Base-by-base conservation (phyloP, 1,140 invertebrate species). In the Bombus fervidus region DNA sequence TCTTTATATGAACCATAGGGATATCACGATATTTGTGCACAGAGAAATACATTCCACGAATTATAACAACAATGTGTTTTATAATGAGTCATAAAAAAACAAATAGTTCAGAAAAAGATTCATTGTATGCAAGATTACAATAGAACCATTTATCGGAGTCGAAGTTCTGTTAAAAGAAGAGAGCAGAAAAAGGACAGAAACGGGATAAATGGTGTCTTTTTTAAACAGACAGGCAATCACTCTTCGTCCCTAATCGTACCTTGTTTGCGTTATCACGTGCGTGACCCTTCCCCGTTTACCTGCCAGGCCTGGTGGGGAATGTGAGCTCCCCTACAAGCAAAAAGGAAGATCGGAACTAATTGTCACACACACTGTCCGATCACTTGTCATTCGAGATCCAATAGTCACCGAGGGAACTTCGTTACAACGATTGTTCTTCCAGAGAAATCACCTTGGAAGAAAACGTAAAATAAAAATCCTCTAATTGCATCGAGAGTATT, bases 311-410 rank as follows among this genome's bases (percentile, higher is more conserved):
- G 76, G 78, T 85, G 78, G 79, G 84, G 87, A 81, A 62, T 62
- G 34, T 37, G 39, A 82, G n/a, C 79, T 72, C 86, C 88, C 71
- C 81, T 81, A 81, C 90, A 82, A 83, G 90, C 86, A 90, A 92
- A 93, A 91, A 92, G 87, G 85, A 89, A 88, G 86, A 81, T 88
- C 86, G 39, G 43, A 86, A 88, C 91, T 94, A 94, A 94, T 93
- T 93, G 93, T 90, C 89, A 87, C 88, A 87, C 87, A 91, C 91
- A 86, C 87, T 86, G 88, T 89, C 83, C 89, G 90, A 93, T 93
- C 89, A 91, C 93, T 87, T 92, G 91, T 93, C 92, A 93, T 91
- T 92, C 78, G 90, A 87, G 85, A 92, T 85, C 90, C 91, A 91
- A 90, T 91, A 86, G 91, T 90, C 88, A 75, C 71, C 68, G 71